Percentiles rank a stretch among this genome's conserved stretches.
phyloP scores from a whole-genome alignment of 2,888 invertebrate species.

The Lepetodrilus schrolli region DNA sequence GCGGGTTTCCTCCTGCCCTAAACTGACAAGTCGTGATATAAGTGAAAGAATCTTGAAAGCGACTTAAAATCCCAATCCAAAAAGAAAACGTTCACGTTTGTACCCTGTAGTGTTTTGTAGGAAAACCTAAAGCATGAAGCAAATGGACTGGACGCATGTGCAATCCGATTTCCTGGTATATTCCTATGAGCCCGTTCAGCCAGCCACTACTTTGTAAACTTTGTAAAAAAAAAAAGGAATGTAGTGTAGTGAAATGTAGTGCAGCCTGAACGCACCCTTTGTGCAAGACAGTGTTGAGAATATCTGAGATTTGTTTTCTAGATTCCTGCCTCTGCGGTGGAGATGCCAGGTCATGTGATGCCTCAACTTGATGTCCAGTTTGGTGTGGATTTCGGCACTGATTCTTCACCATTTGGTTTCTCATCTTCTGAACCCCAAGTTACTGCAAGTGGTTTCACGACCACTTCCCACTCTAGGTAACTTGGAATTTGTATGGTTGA shows the following conservation, averaged over 20 bases:
- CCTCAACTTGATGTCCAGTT: slow-evolving; percentile 93
- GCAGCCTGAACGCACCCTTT: no score
- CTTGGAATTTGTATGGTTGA: background rate
- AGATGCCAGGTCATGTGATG: slow-evolving; percentile 94
- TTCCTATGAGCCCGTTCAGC: no score
- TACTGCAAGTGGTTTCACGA: slow-evolving; percentile 44
- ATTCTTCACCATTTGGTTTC: slow-evolving; percentile 67
- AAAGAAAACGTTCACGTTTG: no score
- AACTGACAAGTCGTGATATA: no score
- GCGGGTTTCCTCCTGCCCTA: no score
- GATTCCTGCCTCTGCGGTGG: slow-evolving; percentile 95
- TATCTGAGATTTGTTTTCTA: slow-evolving; percentile 71
- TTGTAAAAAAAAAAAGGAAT: background rate
- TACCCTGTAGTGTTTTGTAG: no score
- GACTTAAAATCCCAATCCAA: no score
- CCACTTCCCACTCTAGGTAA: slow-evolving; percentile 51
- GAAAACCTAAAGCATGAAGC: no score
- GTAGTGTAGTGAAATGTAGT: background rate
- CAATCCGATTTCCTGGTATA: no score
- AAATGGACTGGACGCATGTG: no score
- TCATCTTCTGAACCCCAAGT: slow-evolving; percentile 56
- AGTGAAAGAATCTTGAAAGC: no score
- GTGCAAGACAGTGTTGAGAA: background rate
- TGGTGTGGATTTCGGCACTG: slow-evolving; percentile 82
- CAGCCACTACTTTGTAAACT: no score